Base-by-base conservation (phyloP, 2,113 vertebrate species). In the Siniperca knerii region DNA sequence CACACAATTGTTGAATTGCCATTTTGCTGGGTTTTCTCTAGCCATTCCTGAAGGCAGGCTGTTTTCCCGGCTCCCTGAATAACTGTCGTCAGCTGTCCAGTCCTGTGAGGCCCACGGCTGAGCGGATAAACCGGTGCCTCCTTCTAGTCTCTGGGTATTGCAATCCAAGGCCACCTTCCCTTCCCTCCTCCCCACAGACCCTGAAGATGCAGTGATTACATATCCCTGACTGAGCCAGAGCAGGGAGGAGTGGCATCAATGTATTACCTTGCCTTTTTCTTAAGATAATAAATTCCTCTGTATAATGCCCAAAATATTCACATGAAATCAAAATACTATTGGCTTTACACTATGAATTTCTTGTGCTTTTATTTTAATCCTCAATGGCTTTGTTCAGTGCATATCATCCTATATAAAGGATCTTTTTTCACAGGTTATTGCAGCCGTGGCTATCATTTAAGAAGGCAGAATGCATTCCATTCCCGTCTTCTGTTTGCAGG, bases 171-270 rank as follows among this genome's bases (percentile, higher is more conserved):
- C 91, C 89, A 89, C 77, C 61, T 79, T 79, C 61, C 73, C 67
- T 37, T 54, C 62, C 35, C 55, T 78, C 76, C 65, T 82, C 76
- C 82, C 77, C 66, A 73, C 48, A 82, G 77, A 40, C 72, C 72
- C 35, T 66, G 72, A 68, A 90, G 88, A 85, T 71, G 61, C 78
- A 79, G 91, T 90, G 91, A 95, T 94, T 95, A 94, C 84, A 92
- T 91, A 90, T 91, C 80, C 58, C 86, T 87, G 83, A 64, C 84
- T 33, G 35, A 90, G 74, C 64, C 46, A 29, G 40, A 71, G 69
- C 71, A 40, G 71, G 52, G n/a, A 78, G 54, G 48, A 85, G 33
- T 54, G 60, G 50, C 74, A 74, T 74, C 64, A 75, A 67, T 10
- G 52, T 40, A 90, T 82, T 69, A 91, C 44, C 52, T 61, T 20